Percentiles rank a stretch among this genome's conserved stretches.
Evolutionary conservation across 2,888 invertebrate genomes (phyloP).

Genomic region (Linnaemya tessellans): DNA sequence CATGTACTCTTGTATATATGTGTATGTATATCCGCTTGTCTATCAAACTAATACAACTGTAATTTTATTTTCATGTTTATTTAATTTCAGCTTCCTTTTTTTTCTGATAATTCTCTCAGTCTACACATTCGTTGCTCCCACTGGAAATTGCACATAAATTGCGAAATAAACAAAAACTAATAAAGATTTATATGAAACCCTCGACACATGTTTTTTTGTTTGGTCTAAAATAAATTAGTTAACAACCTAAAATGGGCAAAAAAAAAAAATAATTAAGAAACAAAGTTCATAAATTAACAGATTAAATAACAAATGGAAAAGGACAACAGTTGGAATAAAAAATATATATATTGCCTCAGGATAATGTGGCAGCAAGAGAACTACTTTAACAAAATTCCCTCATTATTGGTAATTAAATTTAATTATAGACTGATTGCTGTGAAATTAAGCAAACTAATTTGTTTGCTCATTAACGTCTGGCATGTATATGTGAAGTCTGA

Average conservation of each 20-base stretch:
- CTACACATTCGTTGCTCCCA: not conserved
- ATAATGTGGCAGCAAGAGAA: not conserved
- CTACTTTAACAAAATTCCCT: not conserved
- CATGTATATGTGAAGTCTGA: no score
- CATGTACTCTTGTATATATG: not conserved
- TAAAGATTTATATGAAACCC: constrained; percentile 66
- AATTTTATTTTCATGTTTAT: constrained; percentile 35
- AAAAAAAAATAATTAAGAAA: not conserved
- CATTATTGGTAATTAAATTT: constrained; percentile 13
- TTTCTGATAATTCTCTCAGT: not conserved
- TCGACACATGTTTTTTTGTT: constrained; percentile 55
- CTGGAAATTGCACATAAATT: constrained; percentile 45
- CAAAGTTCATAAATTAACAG: constrained; percentile 31
- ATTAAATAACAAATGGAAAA: constrained; percentile 26
- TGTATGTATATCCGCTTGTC: not conserved
- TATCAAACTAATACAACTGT: constrained; percentile 16
- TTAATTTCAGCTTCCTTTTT: constrained; percentile 21
- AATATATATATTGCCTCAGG: not conserved
- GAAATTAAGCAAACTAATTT: not conserved
- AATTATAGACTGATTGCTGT: constrained; percentile 28
- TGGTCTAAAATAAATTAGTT: constrained; percentile 45
- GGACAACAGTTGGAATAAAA: not conserved
- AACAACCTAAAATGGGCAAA: not conserved
- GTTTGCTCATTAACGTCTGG: not conserved
- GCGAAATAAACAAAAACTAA: constrained; percentile 56